Evolutionary conservation across 2,113 vertebrate genomes (phyloP).

Genomic region (Ginglymostoma cirratum): DNA sequence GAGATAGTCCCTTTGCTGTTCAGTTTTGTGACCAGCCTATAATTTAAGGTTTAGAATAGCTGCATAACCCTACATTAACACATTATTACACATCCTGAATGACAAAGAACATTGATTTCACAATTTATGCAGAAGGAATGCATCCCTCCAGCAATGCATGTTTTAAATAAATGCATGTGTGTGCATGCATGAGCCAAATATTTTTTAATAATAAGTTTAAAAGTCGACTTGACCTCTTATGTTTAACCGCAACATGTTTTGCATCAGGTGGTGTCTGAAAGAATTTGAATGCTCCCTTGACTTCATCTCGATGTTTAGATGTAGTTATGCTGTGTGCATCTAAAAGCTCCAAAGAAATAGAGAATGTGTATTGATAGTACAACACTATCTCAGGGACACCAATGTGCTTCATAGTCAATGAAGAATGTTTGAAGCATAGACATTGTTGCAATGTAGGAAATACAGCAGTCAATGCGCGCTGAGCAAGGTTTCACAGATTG

Average conservation of each 20-base stretch:
- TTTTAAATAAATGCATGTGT: conserved; percentile 9
- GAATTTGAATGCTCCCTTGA: neutral
- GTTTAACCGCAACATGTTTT: neutral
- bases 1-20: neutral
- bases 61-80: neutral
- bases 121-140: neutral
- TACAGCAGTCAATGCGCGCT: neutral
- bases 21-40: neutral
- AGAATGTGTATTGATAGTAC: neutral
- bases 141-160: neutral
- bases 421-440: neutral
- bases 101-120: neutral
- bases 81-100: neutral
- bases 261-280: conserved; percentile 12
- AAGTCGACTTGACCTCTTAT: conserved; percentile 17
- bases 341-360: neutral
- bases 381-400: neutral
- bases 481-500: neutral
- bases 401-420: neutral
- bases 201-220: conserved; percentile 21
- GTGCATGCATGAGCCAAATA: conserved; percentile 8
- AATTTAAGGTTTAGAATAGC: neutral
- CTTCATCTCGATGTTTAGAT: neutral
- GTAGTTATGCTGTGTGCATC: neutral
- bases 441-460: neutral